Evolutionary conservation across 2,113 vertebrate genomes (phyloP), one percentile per base, ranked within the genome.

Genomic region (Scartelaos histophorus): DNA sequence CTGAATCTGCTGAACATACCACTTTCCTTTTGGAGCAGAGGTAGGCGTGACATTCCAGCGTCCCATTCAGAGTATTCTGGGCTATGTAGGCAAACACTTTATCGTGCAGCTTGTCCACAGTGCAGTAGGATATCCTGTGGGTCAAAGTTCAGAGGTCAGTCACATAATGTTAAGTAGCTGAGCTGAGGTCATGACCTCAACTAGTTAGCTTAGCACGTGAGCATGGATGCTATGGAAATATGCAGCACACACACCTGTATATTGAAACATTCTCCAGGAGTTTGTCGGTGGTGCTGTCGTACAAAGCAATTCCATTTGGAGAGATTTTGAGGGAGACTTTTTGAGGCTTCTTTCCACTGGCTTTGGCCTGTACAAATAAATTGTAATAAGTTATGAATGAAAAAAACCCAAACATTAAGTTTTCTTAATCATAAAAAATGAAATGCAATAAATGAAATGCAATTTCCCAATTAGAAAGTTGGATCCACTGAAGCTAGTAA

Each of bases 1-100:
- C 13, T 45, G 12, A 24, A 66, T 46, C 11, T 24, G 43, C 64
- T 47, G 34, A 43, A 90, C 96, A 94, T 86, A 98, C 97, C 96
- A 96, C 93, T 92, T 98, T 98, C 75, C 94, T 91, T 74, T 97
- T 98, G 88, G 94, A 82, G 87, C 97, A 98, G 70, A 98, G 94
- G 93, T 96, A 98, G 73, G 96, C 97, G 0, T 98, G 96, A 69
- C 97, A 98, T 88, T 98, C 96, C 45, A 98, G 93, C 21, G 89
- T 97, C 88, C 97, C 96, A 0, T 86, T 97, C 56, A 94, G 91
- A 81, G 95, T 95, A 92, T 94, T 97, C 89, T 98, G 96, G 38
- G 95, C 94, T 2, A 98, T 98, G 85, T 97, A 98, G 7, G 97
- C 97, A 75, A 98, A 98, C 64, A 98, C 95, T 77, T 97, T 98